A percentile compares a stretch with the other conserved stretches of the same genome.
These are phyloP conservation scores for Oreochromis grahami DNA, from an alignment of 2,797 vertebrate genomes.

Conservation along the genomic window DNA sequence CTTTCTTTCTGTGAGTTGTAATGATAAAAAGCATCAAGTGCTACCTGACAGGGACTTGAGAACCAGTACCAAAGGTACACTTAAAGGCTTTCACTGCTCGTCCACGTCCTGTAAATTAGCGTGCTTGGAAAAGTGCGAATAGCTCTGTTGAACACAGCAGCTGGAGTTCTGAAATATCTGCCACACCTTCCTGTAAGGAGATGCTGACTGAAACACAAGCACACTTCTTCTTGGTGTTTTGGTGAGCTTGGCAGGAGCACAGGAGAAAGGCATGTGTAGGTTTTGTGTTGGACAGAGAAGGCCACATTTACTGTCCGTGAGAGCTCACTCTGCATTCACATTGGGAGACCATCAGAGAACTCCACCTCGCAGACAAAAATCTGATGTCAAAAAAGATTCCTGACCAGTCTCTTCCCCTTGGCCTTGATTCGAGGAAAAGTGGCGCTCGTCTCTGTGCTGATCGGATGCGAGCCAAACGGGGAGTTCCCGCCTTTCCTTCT, in stretches of 20 bases:
- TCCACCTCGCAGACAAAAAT: neutral
- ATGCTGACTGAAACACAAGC: neutral
- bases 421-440: slow-evolving; percentile 90
- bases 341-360: neutral
- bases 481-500: slow-evolving; percentile 71
- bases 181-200: neutral
- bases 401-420: slow-evolving; percentile 84
- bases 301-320: slow-evolving; percentile 21
- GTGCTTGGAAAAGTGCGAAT: slow-evolving; percentile 7
- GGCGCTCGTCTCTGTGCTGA: slow-evolving; percentile 75
- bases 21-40: slow-evolving; percentile 18
- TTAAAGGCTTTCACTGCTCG: slow-evolving; percentile 8
- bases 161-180: neutral
- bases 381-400: slow-evolving; percentile 74
- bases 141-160: neutral
- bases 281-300: slow-evolving; percentile 18
- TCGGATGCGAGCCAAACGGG: slow-evolving; percentile 52
- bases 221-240: slow-evolving; percentile 16
- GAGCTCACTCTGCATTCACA: neutral
- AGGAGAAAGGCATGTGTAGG: slow-evolving; percentile 21
- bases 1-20: neutral
- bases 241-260: slow-evolving; percentile 6
- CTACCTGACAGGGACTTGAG: slow-evolving; percentile 19
- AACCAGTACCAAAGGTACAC: slow-evolving; percentile 31
- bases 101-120: neutral